Base-by-base conservation (phyloP, 2,113 vertebrate species). In the Protobothrops flavoviridis region DNA sequence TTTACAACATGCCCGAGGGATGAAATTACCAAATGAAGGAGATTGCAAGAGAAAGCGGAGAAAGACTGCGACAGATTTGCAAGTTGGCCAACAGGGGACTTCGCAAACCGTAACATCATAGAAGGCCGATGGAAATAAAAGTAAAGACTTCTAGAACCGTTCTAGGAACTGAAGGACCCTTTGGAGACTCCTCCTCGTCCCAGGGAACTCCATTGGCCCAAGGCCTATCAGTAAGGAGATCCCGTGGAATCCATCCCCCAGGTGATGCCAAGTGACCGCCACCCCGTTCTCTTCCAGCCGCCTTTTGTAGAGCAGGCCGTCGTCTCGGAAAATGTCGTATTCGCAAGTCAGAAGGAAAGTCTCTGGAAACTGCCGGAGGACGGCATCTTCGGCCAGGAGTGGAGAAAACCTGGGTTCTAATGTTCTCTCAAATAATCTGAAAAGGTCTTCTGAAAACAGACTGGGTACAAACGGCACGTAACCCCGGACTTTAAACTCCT, bases 401-500 rank as follows among this genome's bases (percentile, higher is more conserved):
- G 91, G 91, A 23, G 69, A 45, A 91, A 91, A 61, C 43, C 45
- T 90, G 3, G 57, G 8, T 1, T 90, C 43, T 1, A 29, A 13
- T 2, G 3, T 15, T 69, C 2, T 12, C 9, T 86, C 29, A 7
- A 1, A 56, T 13, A 26, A 0, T 20, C 50, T 59, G 48, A 69
- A 69, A 3, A 57, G 23, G 0, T 85, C 29, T 17, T 85, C 4
- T 15, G 21, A 56, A 55, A 91, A 55, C 11, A 64, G 64, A 98
- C 91, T 92, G 0, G 3, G 24, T 48, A 95, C 90, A 0, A 11
- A 85, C 0, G 93, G 95, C 4, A 7, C 81, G 89, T 96, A 97
- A 10, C 97, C 97, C 89, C 94, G 94, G 24, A 93, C 90, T 89
- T 97, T 98, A 90, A 98, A 98, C 91, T 97, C 93, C 0, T 97